phyloP scores from a whole-genome alignment of 2,113 vertebrate species.

The Antechinus flavipes region DNA sequence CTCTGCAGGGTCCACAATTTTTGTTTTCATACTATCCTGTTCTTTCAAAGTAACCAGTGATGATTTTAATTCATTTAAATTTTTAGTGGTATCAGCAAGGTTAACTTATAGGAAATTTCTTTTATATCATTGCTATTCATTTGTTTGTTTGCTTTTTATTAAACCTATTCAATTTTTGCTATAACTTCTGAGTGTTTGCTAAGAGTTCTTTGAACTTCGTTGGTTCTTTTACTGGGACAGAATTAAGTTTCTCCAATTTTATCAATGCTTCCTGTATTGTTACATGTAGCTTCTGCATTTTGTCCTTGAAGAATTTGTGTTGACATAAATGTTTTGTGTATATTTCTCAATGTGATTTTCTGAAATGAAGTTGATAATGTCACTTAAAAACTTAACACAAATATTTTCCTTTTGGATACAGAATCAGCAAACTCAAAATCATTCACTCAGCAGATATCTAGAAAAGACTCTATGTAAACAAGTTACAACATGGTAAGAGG shows the following conservation, averaged over 20 bases:
- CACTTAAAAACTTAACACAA: constrained; percentile 90
- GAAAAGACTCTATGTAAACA: constrained; percentile 91
- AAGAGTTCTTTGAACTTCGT: neutral
- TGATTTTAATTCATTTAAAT: constrained; percentile 80
- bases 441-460: constrained; percentile 89
- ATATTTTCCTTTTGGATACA: constrained; percentile 90
- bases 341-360: constrained; percentile 85
- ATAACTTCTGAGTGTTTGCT: constrained; percentile 86
- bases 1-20: constrained; percentile 95
- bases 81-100: neutral
- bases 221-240: neutral
- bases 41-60: constrained; percentile 87
- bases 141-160: constrained; percentile 82
- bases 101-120: constrained; percentile 87
- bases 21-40: constrained; percentile 88
- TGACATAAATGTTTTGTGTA: constrained; percentile 85
- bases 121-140: constrained; percentile 83
- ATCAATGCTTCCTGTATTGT: neutral
- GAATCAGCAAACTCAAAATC: constrained; percentile 93
- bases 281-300: neutral
- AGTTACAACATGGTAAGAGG: constrained; percentile 86
- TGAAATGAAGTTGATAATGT: constrained; percentile 96
- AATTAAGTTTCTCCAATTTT: neutral
- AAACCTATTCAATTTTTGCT: constrained; percentile 85
- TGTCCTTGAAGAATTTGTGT: constrained; percentile 68